phyloP scores from a whole-genome alignment of 2,888 invertebrate species.

The Agrypnus murinus region DNA sequence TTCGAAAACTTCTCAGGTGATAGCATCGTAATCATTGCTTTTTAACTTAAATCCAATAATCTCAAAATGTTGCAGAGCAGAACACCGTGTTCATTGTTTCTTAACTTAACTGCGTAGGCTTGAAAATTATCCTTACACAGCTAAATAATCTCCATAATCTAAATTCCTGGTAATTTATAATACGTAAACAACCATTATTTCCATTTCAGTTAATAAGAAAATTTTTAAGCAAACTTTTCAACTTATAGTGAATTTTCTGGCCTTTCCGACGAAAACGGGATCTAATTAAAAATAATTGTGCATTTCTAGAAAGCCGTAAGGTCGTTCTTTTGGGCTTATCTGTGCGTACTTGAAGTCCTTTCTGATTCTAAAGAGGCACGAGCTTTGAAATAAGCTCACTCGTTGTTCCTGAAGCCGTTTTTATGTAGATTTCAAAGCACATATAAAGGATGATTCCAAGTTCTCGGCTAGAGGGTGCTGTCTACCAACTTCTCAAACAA shows the following conservation, averaged over 20 bases:
- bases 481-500: slow-evolving; percentile 45
- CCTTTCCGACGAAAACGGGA: slow-evolving; percentile 6
- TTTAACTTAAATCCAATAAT: background rate
- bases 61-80: background rate
- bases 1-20: slow-evolving; percentile 1
- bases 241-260: too few species aligned
- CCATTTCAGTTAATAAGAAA: too few species aligned
- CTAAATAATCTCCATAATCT: slow-evolving; percentile 9
- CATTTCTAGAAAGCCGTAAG: slow-evolving; percentile 15
- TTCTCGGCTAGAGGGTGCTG: slow-evolving; percentile 38
- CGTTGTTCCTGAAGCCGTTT: slow-evolving; percentile 38
- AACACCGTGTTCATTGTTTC: too few species aligned
- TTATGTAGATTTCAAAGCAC: slow-evolving; percentile 41
- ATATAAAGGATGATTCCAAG: slow-evolving; percentile 39
- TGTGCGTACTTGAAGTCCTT: slow-evolving; percentile 28
- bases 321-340: slow-evolving; percentile 20
- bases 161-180: background rate
- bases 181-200: background rate
- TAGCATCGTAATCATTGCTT: background rate
- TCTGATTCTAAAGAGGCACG: slow-evolving; percentile 29
- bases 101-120: background rate
- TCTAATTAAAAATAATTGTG: slow-evolving; percentile 42
- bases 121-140: background rate
- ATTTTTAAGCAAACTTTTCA: too few species aligned
- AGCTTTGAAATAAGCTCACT: slow-evolving; percentile 37